These are phyloP conservation scores for cattle (Bos taurus) DNA, from an alignment of 2,113 vertebrate species.

Conservation along the genomic window DNA sequence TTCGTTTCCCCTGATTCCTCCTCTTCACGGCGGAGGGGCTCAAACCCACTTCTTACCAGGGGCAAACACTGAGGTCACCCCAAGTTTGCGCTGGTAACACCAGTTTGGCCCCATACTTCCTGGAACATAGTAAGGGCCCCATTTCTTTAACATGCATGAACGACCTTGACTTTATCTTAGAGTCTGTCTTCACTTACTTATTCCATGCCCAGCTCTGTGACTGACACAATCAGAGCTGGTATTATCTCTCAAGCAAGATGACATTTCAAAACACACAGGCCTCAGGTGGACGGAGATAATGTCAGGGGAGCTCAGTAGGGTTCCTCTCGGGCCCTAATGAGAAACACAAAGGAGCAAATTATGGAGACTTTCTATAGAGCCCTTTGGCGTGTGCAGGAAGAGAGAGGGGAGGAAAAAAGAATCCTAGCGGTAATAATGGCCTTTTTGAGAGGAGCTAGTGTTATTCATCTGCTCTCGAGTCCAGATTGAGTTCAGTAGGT, in stretches of 20 bases:
- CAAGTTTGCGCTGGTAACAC: not conserved
- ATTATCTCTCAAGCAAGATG: slow-evolving; percentile 56
- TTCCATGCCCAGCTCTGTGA: slow-evolving; percentile 32
- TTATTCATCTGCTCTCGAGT: not conserved
- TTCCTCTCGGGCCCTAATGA: slow-evolving; percentile 74
- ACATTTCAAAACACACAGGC: slow-evolving; percentile 69
- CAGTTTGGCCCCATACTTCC: not conserved
- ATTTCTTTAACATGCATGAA: slow-evolving; percentile 3
- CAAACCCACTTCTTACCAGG: not conserved
- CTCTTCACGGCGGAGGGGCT: not conserved
- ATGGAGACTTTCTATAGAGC: slow-evolving; percentile 46
- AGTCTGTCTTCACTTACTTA: not conserved
- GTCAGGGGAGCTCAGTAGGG: slow-evolving; percentile 68
- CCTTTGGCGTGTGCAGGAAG: not conserved
- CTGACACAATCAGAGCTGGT: slow-evolving; percentile 69
- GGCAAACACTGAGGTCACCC: not conserved
- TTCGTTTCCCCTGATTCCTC: not conserved
- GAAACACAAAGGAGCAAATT: slow-evolving; percentile 67
- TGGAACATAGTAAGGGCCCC: not conserved
- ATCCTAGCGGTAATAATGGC: not conserved
- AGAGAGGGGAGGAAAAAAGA: not conserved
- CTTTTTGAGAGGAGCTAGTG: slow-evolving; percentile 43
- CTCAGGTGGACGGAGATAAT: slow-evolving; percentile 62
- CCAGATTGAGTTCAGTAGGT: slow-evolving; percentile 2
- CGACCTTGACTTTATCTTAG: slow-evolving; percentile 50